A percentile compares a stretch with the other conserved stretches of the same genome.
Conservation (phyloP, 1,140 invertebrate genomes). For the Sipha flava region DNA sequence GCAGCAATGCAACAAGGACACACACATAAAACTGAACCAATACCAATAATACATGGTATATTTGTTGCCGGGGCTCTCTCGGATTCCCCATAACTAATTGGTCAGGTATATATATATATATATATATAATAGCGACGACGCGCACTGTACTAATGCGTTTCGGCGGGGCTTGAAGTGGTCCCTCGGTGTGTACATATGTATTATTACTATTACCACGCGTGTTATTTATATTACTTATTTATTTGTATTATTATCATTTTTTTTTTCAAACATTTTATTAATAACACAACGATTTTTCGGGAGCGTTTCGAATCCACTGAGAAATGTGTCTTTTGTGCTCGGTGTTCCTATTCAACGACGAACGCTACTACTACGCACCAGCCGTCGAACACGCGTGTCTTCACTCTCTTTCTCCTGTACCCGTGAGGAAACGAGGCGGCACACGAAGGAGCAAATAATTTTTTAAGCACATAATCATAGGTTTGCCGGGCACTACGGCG, state of each 20-base stretch:
- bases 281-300: slow-evolving; percentile 3
- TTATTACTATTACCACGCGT: neutral
- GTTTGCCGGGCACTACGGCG: neutral
- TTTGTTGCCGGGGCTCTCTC: neutral
- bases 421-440: neutral
- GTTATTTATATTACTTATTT: neutral
- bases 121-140: neutral
- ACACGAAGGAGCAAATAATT: neutral
- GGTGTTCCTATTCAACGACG: neutral
- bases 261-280: neutral
- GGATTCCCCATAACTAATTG: slow-evolving; percentile 28
- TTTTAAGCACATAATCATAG: slow-evolving; percentile 4
- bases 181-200: neutral
- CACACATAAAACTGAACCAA: slow-evolving; percentile 3
- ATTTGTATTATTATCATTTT: neutral
- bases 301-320: slow-evolving; percentile 10
- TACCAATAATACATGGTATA: neutral
- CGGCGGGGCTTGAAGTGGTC: neutral
- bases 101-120: neutral
- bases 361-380: neutral
- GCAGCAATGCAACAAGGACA: slow-evolving; percentile 27
- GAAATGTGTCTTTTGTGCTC: slow-evolving; percentile 23
- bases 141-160: slow-evolving; percentile 18
- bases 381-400: neutral
- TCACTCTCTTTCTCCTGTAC: neutral